These are phyloP conservation scores for Prunella strophiata DNA, from an alignment of 2,797 vertebrate species.

Conservation along the genomic window DNA sequence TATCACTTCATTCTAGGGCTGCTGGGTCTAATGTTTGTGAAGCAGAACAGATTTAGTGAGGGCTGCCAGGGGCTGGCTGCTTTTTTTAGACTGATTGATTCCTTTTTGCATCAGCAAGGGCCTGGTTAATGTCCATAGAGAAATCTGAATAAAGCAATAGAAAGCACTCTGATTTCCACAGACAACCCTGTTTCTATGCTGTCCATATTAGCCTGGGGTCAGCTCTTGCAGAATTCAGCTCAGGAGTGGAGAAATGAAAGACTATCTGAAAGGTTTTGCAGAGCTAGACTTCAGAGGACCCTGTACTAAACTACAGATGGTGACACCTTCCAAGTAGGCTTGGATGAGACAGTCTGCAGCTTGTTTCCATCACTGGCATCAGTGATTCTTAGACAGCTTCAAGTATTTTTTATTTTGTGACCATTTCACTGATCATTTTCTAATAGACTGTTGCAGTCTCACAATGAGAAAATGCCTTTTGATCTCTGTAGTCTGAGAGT, in stretches of 20 bases:
- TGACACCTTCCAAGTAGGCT: not conserved
- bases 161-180: not conserved
- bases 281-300: not conserved
- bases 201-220: not conserved
- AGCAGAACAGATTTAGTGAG: slow-evolving; percentile 33
- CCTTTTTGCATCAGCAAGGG: slow-evolving; percentile 1
- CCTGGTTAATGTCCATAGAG: slow-evolving; percentile 31
- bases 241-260: not conserved
- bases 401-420: not conserved
- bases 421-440: not conserved
- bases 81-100: slow-evolving; percentile 43
- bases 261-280: not conserved
- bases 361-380: not conserved
- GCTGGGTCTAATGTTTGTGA: slow-evolving; percentile 34
- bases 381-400: not conserved
- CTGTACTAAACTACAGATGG: not conserved
- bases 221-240: not conserved
- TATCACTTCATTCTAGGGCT: not conserved
- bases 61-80: slow-evolving; percentile 36
- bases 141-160: slow-evolving; percentile 23
- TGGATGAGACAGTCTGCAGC: not conserved
- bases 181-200: not conserved
- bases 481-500: not conserved
- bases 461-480: not conserved
- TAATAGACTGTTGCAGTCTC: not conserved